A percentile compares a stretch with the other conserved stretches of the same genome.
These are phyloP conservation scores for Scotopteryx bipunctaria DNA, from an alignment of 2,888 invertebrate genomes.

Conservation along the genomic window DNA sequence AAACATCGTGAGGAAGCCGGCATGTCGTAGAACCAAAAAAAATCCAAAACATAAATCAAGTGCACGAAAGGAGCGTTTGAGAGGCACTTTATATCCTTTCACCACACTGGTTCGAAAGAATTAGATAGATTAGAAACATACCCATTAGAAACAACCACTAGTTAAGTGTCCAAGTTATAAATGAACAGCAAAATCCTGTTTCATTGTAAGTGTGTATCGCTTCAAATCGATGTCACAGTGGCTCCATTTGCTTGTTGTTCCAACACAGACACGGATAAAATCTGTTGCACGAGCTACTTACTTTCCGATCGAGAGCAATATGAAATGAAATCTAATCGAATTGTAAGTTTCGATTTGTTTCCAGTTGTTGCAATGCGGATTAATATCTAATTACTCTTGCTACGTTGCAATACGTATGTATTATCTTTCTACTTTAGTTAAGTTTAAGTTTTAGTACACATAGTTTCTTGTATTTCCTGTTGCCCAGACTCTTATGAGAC, in stretches of 20 bases:
- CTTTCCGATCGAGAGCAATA: constrained; percentile 17
- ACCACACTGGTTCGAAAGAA: too few relatives aligned
- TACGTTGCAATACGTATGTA: too few relatives aligned
- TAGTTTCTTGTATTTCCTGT: too few relatives aligned
- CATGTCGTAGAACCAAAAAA: too few relatives aligned
- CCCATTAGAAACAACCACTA: neutral
- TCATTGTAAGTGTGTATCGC: neutral
- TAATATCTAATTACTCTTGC: neutral
- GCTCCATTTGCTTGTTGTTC: constrained; percentile 10
- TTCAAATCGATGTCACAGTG: constrained; percentile 9
- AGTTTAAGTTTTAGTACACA: too few relatives aligned
- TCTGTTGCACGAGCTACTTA: constrained; percentile 20
- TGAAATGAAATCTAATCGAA: constrained; percentile 7
- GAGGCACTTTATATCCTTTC: too few relatives aligned
- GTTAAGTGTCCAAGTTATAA: constrained; percentile 1
- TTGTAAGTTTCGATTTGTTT: neutral
- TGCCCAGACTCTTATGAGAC: too few relatives aligned
- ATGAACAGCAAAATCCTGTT: neutral
- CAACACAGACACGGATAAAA: constrained; percentile 17
- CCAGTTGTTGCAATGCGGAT: neutral
- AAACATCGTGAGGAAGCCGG: too few relatives aligned
- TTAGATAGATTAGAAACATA: too few relatives aligned
- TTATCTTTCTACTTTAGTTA: too few relatives aligned
- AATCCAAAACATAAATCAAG: too few relatives aligned
- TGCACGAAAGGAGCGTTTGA: too few relatives aligned